Percentiles rank a stretch among this genome's conserved stretches.
These are phyloP conservation scores for Brienomyrus brachyistius DNA, from an alignment of 2,113 vertebrate genomes.

Conservation along the genomic window DNA sequence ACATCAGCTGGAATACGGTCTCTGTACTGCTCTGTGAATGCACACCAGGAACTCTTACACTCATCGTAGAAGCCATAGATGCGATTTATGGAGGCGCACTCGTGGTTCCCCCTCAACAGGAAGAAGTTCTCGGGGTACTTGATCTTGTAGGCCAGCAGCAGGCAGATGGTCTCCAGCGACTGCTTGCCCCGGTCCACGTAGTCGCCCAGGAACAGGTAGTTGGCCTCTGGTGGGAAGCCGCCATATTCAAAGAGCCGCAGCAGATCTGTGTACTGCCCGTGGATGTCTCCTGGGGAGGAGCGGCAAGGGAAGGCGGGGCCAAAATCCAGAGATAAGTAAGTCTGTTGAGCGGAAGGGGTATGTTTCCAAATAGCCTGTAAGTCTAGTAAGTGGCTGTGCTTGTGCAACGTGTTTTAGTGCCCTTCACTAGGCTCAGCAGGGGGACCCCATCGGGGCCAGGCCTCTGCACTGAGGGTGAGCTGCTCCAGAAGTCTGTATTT, in stretches of 20 bases:
- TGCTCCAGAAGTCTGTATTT: neutral
- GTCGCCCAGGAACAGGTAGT: conserved; percentile 92
- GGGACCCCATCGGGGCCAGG: too few species aligned
- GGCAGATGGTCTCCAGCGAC: conserved; percentile 90
- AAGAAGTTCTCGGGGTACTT: conserved; percentile 96
- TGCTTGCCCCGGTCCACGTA: conserved; percentile 94
- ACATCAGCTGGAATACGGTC: neutral
- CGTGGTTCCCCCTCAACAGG: conserved; percentile 85
- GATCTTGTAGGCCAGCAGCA: conserved; percentile 90
- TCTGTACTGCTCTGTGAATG: neutral
- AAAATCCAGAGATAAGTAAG: neutral
- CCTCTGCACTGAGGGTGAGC: neutral
- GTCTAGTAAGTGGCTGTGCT: neutral
- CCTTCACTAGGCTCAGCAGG: neutral
- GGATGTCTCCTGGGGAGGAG: conserved; percentile 51
- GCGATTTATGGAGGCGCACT: conserved; percentile 92
- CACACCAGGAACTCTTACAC: conserved; percentile 63
- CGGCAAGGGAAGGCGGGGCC: neutral
- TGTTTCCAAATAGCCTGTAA: neutral
- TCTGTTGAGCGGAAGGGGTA: neutral
- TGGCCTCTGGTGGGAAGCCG: conserved; percentile 89
- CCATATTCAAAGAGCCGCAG: conserved; percentile 90
- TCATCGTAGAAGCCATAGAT: conserved; percentile 96
- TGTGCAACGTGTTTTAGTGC: neutral
- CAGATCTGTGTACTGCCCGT: conserved; percentile 73